Base-by-base conservation (phyloP, 2,797 vertebrate species). In the Valencia hispanica region DNA sequence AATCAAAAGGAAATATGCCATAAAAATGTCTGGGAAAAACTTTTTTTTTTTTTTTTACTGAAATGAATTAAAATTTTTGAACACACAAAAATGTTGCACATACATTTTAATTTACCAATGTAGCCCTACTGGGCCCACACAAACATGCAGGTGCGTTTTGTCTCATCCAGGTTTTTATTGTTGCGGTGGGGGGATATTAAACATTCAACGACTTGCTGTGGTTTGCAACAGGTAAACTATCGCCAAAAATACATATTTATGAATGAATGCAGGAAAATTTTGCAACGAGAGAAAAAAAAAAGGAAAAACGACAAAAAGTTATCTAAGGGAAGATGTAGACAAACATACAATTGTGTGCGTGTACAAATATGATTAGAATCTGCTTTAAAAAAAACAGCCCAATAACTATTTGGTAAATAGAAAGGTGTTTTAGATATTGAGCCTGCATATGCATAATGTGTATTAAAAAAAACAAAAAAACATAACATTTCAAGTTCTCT, bases 41-140 rank as follows among this genome's bases (percentile, higher is more conserved):
- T 25, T 51, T 81, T 71, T 69, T 70, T 74, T 77, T 80, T 78
- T 75, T 82, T 82, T 81, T 50, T 78, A 72, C 88, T 90, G 87
- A 94, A 94, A 94, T 95, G 93, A 88, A 87, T 95, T 93, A 89
- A 86, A 94, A 94, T 87, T 75, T 91, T 94, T 92, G 94, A 92
- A 95, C 94, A 94, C 83, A 93, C 81, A 90, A 84, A 1, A 47
- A 79, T 74, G 63, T n/a, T 81, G 65, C 66, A 82, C 69, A 79
- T 39, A 78, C 27, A 74, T 82, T 87, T 93, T 86, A 90, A 90
- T 32, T 10, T 34, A 75, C 32, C 43, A n/a, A 30, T 71, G 32
- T 20, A 30, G 57, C 20, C 45, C 47, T 51, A 25, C 25, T 1
- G 20, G 74, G 41, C 68, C 20, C 41, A 70, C 39, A 47, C 68